Evolutionary conservation across 2,797 vertebrate genomes (phyloP).

Genomic region (Neomorphus geoffroyi): DNA sequence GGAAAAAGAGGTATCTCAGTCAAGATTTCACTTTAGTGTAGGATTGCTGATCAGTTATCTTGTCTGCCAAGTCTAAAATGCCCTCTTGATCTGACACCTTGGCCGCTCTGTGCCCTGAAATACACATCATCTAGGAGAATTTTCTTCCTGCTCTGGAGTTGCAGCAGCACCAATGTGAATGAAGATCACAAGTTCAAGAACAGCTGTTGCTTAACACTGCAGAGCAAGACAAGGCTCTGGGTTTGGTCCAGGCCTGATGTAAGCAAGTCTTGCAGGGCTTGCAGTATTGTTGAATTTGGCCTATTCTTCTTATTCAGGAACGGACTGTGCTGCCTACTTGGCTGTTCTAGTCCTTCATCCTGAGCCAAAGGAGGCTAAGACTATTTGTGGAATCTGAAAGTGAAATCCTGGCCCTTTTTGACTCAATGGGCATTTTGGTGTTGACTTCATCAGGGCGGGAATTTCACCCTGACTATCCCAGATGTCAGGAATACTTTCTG

Average conservation of each 20-base stretch:
- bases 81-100: not conserved
- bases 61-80: not conserved
- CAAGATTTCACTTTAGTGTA: not conserved
- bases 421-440: slow-evolving; percentile 16
- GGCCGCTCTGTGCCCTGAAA: not conserved
- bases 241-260: slow-evolving; percentile 52
- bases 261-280: slow-evolving; percentile 37
- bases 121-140: not conserved
- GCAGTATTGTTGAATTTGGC: slow-evolving; percentile 62
- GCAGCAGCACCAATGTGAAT: not conserved
- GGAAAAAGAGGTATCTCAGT: not conserved
- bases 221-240: slow-evolving; percentile 32
- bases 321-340: slow-evolving; percentile 48
- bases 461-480: not conserved
- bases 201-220: slow-evolving; percentile 7
- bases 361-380: slow-evolving; percentile 36
- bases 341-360: not conserved
- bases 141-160: not conserved
- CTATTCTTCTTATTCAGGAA: slow-evolving; percentile 42
- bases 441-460: not conserved
- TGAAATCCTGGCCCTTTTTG: not conserved
- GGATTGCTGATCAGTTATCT: not conserved
- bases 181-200: slow-evolving; percentile 5
- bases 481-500: slow-evolving; percentile 18
- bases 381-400: slow-evolving; percentile 59